Conservation (phyloP, 1,140 invertebrate genomes). For the Archivesica marissinica region DNA sequence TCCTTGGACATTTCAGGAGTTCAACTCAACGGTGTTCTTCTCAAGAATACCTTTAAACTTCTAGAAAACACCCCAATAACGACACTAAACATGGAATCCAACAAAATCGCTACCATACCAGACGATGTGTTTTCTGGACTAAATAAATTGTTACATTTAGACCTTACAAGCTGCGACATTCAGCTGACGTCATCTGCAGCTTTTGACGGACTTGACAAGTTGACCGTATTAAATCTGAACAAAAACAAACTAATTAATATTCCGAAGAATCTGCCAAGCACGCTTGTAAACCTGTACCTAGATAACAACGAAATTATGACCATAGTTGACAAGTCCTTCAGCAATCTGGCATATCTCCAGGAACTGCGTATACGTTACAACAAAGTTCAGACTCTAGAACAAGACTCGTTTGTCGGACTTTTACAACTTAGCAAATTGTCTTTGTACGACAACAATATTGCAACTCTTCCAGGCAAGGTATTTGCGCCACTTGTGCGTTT, state of each 20-base stretch:
- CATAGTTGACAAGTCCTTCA: conserved; percentile 63
- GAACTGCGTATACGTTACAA: conserved; percentile 69
- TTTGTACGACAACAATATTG: conserved; percentile 69
- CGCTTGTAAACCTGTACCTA: conserved; percentile 66
- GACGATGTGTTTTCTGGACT: conserved; percentile 67
- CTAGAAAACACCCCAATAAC: conserved; percentile 67
- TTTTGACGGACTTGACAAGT: conserved; percentile 67
- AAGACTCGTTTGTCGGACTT: conserved; percentile 70
- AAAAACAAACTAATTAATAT: conserved; percentile 68
- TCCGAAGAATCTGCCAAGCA: conserved; percentile 68
- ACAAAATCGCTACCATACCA: conserved; percentile 65
- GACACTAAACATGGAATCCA: conserved; percentile 70
- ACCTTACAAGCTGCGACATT: conserved; percentile 69
- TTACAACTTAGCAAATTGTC: conserved; percentile 66
- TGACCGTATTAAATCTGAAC: conserved; percentile 66
- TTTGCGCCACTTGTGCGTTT: conserved; percentile 68
- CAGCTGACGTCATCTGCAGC: conserved; percentile 51
- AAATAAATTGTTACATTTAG: conserved; percentile 63
- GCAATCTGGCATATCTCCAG: conserved; percentile 61
- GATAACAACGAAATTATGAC: conserved; percentile 68
- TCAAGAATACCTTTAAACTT: conserved; percentile 67
- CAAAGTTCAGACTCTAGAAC: conserved; percentile 61
- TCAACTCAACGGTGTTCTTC: conserved; percentile 63
- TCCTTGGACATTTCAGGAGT: conserved; percentile 73
- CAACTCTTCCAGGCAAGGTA: conserved; percentile 65